Evolutionary conservation across 2,888 invertebrate genomes (phyloP).

Genomic region (Sturmia bella): DNA sequence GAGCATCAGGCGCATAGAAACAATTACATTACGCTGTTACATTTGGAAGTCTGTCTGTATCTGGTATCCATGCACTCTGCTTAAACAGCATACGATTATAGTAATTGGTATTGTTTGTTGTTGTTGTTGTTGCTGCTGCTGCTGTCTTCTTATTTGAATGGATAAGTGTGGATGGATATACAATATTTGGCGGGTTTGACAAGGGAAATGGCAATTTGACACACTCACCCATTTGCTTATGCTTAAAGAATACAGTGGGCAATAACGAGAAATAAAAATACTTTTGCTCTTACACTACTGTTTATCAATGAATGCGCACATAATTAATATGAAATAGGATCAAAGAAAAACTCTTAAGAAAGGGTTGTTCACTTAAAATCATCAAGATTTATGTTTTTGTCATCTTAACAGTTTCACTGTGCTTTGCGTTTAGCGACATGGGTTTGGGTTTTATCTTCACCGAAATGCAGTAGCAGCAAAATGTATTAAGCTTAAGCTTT

Average conservation of each 20-base stretch:
- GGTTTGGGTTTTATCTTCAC: conserved; percentile 9
- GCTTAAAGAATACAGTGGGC: background rate
- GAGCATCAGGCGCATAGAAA: conserved; percentile 8
- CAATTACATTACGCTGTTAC: background rate
- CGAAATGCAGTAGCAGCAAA: conserved; percentile 67
- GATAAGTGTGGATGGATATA: conserved; percentile 61
- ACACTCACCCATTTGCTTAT: background rate
- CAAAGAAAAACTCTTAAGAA: background rate
- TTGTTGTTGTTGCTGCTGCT: conserved; percentile 12
- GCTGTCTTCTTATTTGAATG: conserved; percentile 52
- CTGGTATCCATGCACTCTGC: conserved; percentile 32
- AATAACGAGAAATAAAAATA: no score
- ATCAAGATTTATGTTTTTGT: background rate
- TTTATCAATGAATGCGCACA: no score
- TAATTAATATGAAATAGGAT: no score
- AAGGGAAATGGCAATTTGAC: conserved; percentile 31
- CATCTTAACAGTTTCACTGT: conserved; percentile 8
- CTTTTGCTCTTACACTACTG: background rate
- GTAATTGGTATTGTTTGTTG: conserved; percentile 48
- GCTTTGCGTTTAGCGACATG: background rate
- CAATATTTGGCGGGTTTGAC: conserved; percentile 48
- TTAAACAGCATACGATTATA: conserved; percentile 51
- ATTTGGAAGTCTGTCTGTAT: background rate
- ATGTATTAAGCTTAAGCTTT: conserved; percentile 68
- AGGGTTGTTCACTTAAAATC: background rate